Base-by-base conservation (phyloP, 2,888 invertebrate species). In the Geophilus truncorum region DNA sequence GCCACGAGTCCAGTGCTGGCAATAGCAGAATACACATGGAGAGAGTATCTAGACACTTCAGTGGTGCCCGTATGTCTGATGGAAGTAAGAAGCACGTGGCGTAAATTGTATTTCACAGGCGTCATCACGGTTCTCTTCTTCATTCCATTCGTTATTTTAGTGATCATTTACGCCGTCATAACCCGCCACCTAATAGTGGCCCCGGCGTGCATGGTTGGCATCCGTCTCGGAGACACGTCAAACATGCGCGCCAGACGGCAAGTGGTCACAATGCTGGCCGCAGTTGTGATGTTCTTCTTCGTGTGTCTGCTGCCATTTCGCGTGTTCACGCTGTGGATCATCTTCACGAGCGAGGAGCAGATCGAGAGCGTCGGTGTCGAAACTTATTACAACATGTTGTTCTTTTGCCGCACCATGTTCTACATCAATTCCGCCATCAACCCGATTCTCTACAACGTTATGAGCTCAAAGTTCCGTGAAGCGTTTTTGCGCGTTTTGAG, bases 361-460 rank as follows among this genome's bases (percentile, higher is more conserved):
- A 32, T 34, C 21, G 28, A 90, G 70, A 90, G 90, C 77, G 89
- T 95, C 85, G 94, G 95, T 82, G 89, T 93, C 85, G 94, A 95
- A 84, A 91, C 91, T 80, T 96, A 94, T 87, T 94, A 93, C 88
- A 93, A 92, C 86, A 89, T 95, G 82, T 89, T 96, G 82, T 94
- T 93, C 87, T 93, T 95, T 88, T 93, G 93, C 86, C 91, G 96
- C 83, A 92, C 95, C 80, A 93, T 96, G 93, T 89, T 94, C 83
- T 95, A 95, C 88, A 90, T 95, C 80, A 96, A 96, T 87, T 95
- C 95, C 77, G 95, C 95, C 12, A 92, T 95, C 80, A 96, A 96
- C 89, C 96, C 96, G 12, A 93, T 96, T 85, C 88, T 96, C 79
- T 96, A 96, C 88, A 96, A 95, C 87, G 90, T 96, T 80, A 94